Percentiles rank a stretch among this genome's conserved stretches.
Evolutionary conservation across 2,888 invertebrate genomes (phyloP).

Genomic region (Aphidius colemani): DNA sequence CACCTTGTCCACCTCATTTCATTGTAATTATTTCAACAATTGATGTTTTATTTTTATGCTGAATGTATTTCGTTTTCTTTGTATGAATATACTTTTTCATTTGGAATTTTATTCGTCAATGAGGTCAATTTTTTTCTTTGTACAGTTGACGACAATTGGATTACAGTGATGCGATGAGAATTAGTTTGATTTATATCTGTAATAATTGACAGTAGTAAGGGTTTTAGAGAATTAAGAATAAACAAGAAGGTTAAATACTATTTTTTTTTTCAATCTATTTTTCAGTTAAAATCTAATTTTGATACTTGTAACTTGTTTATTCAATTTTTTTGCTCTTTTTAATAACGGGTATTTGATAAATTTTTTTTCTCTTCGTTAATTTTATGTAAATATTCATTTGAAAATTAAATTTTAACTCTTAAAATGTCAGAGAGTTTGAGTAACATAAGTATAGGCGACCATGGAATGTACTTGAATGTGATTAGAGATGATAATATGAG

Average conservation of each 20-base stretch:
- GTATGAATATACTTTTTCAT: too few relatives aligned
- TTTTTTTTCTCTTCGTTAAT: too few relatives aligned
- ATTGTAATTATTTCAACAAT: too few relatives aligned
- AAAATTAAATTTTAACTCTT: too few relatives aligned
- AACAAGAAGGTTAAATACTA: neutral
- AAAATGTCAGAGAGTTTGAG: too few relatives aligned
- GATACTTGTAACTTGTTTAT: too few relatives aligned
- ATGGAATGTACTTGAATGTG: too few relatives aligned
- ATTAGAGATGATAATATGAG: neutral
- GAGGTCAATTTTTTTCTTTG: slow-evolving; percentile 4
- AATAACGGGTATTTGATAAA: too few relatives aligned
- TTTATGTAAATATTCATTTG: too few relatives aligned
- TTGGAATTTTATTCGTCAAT: neutral
- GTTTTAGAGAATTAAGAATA: slow-evolving; percentile 6
- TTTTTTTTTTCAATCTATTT: neutral
- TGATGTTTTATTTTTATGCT: neutral
- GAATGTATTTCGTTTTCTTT: neutral
- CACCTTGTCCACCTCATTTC: too few relatives aligned
- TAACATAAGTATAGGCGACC: too few relatives aligned
- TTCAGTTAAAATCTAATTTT: neutral
- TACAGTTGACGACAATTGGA: slow-evolving; percentile 29
- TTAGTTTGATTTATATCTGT: slow-evolving; percentile 29
- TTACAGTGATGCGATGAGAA: slow-evolving; percentile 36
- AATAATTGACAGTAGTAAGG: neutral
- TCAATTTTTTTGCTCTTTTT: too few relatives aligned